Evolutionary conservation across 2,888 invertebrate genomes (phyloP), one percentile per base, ranked within the genome.

Genomic region (Operophtera brumata): DNA sequence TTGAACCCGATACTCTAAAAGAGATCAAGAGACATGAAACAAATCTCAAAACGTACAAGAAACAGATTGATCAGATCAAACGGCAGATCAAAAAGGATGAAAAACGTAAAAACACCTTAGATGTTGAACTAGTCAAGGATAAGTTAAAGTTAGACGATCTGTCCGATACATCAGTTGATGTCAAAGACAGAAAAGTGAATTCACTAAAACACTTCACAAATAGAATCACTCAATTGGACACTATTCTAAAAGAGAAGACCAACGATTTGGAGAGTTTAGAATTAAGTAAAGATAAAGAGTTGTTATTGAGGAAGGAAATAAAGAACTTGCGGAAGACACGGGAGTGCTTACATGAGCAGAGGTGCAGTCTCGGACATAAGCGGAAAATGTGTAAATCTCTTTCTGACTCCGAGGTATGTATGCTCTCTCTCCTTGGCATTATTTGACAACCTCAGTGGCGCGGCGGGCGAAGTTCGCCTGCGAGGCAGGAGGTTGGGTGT

Each of bases 241-340:
- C 92, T 71, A 93, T 94, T 61, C 78, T 94, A 34, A 94, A 93
- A 68, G 94, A 94, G 67, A 94, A 94, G 72, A 93, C 93, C 0
- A 92, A 92, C 78, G 93, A 93, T 77, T 82, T 94, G 44, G 93
- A 93, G 59, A 92, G 91, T 61, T 86, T 91, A 51, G 91, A 91
- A 47, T 80, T 92, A 54, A 82, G 88, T 2, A 92, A 92, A 55
- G 92, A 93, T 49, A 92, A 93, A 54, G 94, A 94, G 69, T 86
- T 92, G 1, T 78, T 90, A 78, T 72, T 96, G 28, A 90, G 96
- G 14, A 94, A 94, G 66, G 96, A 96, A 86, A 96, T 97, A 42
- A 91, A 94, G 63, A 95, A 95, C 74, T 84, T 97, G 35, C 91
- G 96, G 12, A 92, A 93, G 65, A 95, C 96, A 0, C 91, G 96